These are phyloP conservation scores for Platycheirus albimanus DNA, from an alignment of 2,888 invertebrate species.

Conservation along the genomic window DNA sequence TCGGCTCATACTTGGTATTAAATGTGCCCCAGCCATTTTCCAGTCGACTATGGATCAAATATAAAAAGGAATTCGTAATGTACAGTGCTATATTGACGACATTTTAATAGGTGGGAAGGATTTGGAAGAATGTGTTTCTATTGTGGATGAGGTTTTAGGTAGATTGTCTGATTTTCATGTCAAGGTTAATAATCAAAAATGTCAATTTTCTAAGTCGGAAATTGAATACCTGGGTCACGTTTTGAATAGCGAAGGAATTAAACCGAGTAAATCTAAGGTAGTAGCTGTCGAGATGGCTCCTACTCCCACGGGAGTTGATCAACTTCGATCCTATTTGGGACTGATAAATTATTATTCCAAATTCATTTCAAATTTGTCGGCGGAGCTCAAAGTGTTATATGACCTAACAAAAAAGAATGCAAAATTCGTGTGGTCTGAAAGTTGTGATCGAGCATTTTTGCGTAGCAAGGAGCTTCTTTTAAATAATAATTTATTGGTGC, in stretches of 20 bases:
- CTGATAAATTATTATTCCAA: background rate
- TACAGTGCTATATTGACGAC: too few relatives aligned
- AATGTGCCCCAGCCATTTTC: conserved; percentile 34
- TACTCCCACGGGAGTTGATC: background rate
- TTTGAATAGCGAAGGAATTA: background rate
- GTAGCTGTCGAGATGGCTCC: background rate
- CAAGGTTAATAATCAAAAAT: too few relatives aligned
- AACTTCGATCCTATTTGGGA: too few relatives aligned
- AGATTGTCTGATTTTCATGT: too few relatives aligned
- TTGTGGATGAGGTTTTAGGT: too few relatives aligned
- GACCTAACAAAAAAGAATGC: too few relatives aligned
- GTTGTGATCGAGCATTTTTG: background rate
- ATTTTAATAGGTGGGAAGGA: too few relatives aligned
- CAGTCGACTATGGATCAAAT: conserved; percentile 46
- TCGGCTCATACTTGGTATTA: conserved; percentile 31
- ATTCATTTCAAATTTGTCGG: background rate
- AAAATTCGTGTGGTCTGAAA: background rate
- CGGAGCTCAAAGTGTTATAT: background rate
- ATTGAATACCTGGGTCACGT: background rate
- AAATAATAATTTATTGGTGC: background rate
- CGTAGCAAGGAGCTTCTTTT: background rate
- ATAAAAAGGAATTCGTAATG: too few relatives aligned
- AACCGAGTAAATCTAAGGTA: background rate
- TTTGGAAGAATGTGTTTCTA: too few relatives aligned
- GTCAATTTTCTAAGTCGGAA: background rate